Base-by-base conservation (phyloP, 2,113 vertebrate species). In the Hoplias malabaricus region DNA sequence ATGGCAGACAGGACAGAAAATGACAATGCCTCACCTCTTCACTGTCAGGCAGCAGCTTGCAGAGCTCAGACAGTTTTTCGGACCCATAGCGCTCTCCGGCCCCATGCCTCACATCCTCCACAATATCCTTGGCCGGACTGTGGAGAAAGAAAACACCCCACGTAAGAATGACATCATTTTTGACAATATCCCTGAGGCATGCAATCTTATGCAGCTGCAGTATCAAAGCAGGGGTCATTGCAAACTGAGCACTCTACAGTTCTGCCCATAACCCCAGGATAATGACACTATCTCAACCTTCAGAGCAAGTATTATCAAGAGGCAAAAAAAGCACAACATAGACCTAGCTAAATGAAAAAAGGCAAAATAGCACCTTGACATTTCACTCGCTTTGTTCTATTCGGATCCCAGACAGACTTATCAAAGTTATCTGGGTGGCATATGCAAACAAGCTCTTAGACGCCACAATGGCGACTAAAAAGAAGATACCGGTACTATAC, bases 61-160 rank as follows among this genome's bases (percentile, higher is more conserved):
- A 90, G 76, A 93, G 91, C 69, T 93, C 93, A 4, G 87, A 11
- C 36, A 93, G 88, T 81, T 91, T 93, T 82, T 93, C 93, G 0
- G 91, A 90, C 68, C 91, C 93, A 0, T 91, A 93, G 27, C 88
- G 88, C 50, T 86, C 88, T 13, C 90, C 90, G 2, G 73, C 73
- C n/a, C 92, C 92, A 9, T 82, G 89, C 61, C 82, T 87, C 83
- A 93, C 88, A 69, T 93, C 93, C 79, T 92, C 88, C 56, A 92
- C 90, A 34, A 93, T 92, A 83, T 93, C 90, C 68, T 83, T 86
- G 7, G 87, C 88, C 14, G 90, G 86, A 82, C 93, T 93, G 87
- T 4, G 56, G 69, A 79, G 83, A 85, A 9, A 80, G 57, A 43
- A 72, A 62, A 75, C 42, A 69, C 50, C 43, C 5, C 16, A 42